Evolutionary conservation across 2,797 vertebrate genomes (phyloP).

Genomic region (Tragopan temminckii): DNA sequence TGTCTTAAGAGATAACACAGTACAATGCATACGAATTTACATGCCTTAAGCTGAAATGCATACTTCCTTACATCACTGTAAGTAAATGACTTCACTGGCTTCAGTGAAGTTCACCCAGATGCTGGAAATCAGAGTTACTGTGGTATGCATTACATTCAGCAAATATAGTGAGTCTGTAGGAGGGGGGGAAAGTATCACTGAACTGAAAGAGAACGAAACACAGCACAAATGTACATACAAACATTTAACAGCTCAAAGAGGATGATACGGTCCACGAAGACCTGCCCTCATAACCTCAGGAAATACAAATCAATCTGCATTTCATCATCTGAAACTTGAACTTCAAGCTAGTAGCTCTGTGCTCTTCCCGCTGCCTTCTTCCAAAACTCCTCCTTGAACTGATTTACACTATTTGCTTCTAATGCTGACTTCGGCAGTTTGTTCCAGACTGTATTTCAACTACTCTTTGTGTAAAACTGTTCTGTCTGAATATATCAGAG

Average conservation of each 20-base stretch:
- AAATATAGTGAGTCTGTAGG: not conserved
- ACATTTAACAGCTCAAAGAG: conserved; percentile 42
- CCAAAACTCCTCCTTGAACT: conserved; percentile 69
- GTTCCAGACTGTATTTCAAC: conserved; percentile 74
- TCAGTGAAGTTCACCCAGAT: not conserved
- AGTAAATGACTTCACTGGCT: not conserved
- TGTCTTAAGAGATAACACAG: not conserved
- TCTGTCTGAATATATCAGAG: conserved; percentile 76
- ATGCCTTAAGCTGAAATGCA: not conserved
- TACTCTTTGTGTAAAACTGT: conserved; percentile 75
- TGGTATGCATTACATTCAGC: not conserved
- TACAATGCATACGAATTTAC: not conserved
- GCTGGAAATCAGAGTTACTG: not conserved
- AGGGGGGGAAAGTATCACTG: not conserved
- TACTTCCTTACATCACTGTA: not conserved
- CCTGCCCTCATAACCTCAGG: conserved; percentile 52
- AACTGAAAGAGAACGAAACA: not conserved
- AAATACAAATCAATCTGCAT: conserved; percentile 72
- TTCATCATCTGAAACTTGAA: conserved; percentile 71
- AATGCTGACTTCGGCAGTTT: conserved; percentile 77
- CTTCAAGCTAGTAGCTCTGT: conserved; percentile 62
- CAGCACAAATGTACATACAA: not conserved
- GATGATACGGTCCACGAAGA: conserved; percentile 29
- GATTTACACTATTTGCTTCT: conserved; percentile 76
- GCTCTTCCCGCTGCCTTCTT: conserved; percentile 35